Conservation (phyloP, 1,140 invertebrate species). For the Penaeus vannamei region DNA sequence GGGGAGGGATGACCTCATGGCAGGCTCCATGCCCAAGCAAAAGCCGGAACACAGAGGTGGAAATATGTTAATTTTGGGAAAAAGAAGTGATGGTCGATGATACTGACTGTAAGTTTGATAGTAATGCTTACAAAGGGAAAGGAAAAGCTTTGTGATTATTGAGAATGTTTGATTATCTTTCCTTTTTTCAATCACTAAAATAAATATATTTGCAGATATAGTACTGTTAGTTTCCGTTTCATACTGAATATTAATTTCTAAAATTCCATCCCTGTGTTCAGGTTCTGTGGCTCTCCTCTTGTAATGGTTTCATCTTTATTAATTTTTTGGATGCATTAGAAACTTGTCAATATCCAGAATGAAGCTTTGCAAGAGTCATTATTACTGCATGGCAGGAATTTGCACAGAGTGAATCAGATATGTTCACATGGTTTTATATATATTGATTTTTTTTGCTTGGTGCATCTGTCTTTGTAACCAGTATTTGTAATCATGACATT, state of each 20-base stretch:
- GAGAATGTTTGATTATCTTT: too few relatives aligned
- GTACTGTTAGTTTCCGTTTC: too few relatives aligned
- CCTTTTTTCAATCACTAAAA: too few relatives aligned
- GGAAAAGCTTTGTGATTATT: too few relatives aligned
- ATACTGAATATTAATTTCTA: too few relatives aligned
- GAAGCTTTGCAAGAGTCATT: conserved; percentile 54
- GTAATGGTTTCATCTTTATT: conserved; percentile 42
- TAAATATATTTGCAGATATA: too few relatives aligned
- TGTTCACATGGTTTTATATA: conserved; percentile 40
- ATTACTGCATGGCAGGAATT: conserved; percentile 61
- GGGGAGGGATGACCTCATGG: neutral
- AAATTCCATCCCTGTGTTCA: conserved; percentile 18
- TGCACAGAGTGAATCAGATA: conserved; percentile 50
- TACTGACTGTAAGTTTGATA: too few relatives aligned
- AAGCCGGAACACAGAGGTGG: neutral
- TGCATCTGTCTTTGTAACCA: conserved; percentile 52
- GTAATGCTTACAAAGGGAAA: too few relatives aligned
- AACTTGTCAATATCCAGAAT: conserved; percentile 43
- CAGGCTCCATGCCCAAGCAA: conserved; percentile 18
- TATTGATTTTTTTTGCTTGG: conserved; percentile 55
- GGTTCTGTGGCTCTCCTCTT: conserved; percentile 37
- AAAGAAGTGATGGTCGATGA: too few relatives aligned
- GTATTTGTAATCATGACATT: conserved; percentile 32
- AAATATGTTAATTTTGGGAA: too few relatives aligned
- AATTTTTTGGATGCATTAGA: conserved; percentile 50